Percentiles rank a stretch among this genome's conserved stretches.
Conservation (phyloP, 2,797 vertebrate genomes). For the Cottoperca gobio region DNA sequence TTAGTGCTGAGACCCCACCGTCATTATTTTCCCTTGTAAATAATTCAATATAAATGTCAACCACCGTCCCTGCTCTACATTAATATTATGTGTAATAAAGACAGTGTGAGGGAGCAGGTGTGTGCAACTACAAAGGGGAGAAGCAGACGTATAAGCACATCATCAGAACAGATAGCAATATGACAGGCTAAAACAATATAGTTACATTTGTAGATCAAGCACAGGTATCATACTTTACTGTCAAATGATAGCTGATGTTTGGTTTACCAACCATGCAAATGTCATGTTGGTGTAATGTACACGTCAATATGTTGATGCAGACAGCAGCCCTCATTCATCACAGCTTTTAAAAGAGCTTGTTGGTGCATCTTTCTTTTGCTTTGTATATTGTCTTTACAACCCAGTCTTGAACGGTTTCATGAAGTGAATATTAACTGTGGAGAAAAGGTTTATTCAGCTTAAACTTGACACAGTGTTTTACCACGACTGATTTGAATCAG, state of each 20-base stretch:
- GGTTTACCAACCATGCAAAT: conserved; percentile 30
- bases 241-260: conserved; percentile 39
- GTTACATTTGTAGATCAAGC: conserved; percentile 21
- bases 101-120: conserved; percentile 69
- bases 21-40: conserved; percentile 87
- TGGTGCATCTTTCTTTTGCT: not conserved
- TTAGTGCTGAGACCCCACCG: conserved; percentile 74
- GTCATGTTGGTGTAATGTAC: not conserved
- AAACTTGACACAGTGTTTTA: conserved; percentile 11
- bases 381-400: not conserved
- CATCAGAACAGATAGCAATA: conserved; percentile 33
- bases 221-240: conserved; percentile 34
- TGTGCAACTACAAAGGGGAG: conserved; percentile 57
- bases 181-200: conserved; percentile 43
- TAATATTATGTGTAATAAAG: conserved; percentile 82
- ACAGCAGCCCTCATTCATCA: not conserved
- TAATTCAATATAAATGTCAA: conserved; percentile 87
- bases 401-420: conserved; percentile 7
- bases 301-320: not conserved
- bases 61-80: conserved; percentile 67
- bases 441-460: not conserved
- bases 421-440: not conserved
- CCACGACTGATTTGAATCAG: not conserved
- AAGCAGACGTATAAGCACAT: conserved; percentile 38
- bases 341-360: not conserved